Evolutionary conservation across 2,797 vertebrate genomes (phyloP), one percentile per base, ranked within the genome.

Genomic region (Ctenosaura bakeri): DNA sequence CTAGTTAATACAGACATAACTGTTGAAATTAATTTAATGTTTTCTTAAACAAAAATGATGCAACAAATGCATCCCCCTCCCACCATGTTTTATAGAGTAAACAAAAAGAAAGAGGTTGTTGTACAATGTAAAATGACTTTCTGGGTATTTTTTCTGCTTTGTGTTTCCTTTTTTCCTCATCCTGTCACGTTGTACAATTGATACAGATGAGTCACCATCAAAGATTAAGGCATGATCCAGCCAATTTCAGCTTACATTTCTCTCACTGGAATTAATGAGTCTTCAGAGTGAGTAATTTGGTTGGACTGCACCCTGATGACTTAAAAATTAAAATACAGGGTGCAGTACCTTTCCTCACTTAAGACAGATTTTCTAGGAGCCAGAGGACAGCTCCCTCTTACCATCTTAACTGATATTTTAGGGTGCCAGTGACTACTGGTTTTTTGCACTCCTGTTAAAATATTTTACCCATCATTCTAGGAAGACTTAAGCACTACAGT

Each of bases 1-100:
- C 97, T 95, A 97, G 96, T 97, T 97, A 97, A 95, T 90, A 95
- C 94, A 95, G 86, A 95, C 89, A 88, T 94, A 96, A 95, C 92
- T 93, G 94, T 95, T 96, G 94, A 91, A 95, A 92, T 89, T 94
- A 96, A 95, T 95, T 97, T 95, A 92, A 94, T 89, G 1, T 81
- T 92, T 93, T 93, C 94, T 92, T 87, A 90, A 69, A 89, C 89
- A 88, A 92, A 94, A 94, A 94, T 90, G 90, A 94, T 93, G 94
- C 95, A 96, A 95, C 94, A 90, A 59, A 84, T 84, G 84, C 85
- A 93, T 85, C 92, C 92, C 93, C 96, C 87, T 91, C 29, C 35
- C 54, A 32, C 24, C 81, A 92, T 89, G 88, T 93, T 92, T 89
- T 93, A 91, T 87, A 89, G 94, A 90, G 74, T 90, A 90, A 94